Base-by-base conservation (phyloP, 2,888 invertebrate genomes). In the Dasysyrphus albostriatus region DNA sequence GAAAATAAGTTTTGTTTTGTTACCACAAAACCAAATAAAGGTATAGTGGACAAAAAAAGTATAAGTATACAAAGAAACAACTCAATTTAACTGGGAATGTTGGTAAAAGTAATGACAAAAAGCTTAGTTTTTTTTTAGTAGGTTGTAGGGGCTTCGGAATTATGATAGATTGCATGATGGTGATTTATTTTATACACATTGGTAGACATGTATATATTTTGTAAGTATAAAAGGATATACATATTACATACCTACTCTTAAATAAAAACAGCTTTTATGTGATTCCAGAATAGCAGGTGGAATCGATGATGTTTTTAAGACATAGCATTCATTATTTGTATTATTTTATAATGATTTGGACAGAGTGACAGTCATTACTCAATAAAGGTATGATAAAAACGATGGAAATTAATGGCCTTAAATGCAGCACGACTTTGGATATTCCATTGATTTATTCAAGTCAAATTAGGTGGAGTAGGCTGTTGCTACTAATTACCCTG, bases 11-110 rank as follows among this genome's bases (percentile, higher is more conserved):
- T 82, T 61, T 69, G 67, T 78, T 77, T 67, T 54, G 16, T 73
- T 54, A 82, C 84, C 84, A 44, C 81, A 81, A 77, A 81, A 39
- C 76, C 73, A 49, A 49, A 70, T 42, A 75, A 79, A 83, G 74
- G 79, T 73, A 24, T 10, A 37, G 58, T 63, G 61, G 49, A 49
- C 47, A 58, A 16, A 44, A 12, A 44, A 19, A 8, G 29, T 19
- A 34, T n/a, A 65, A 47, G 37, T 14, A 34, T 6, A 19, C 56
- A 44, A 72, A 74, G 32, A 29, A 74, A 51, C 9, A 47, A 61
- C 29, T 29, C 34, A 39, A 39, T 51, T 4, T n/a, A 34, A 14
- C 47, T 47, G 70, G 16, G 29, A 16, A 63, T 47, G 61, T 37
- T 72, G 42, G 72, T 10, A 16, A 56, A 67, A 74, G 80, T 67